Evolutionary conservation across 2,888 invertebrate species (phyloP).

Genomic region (Xylophagus ater): DNA sequence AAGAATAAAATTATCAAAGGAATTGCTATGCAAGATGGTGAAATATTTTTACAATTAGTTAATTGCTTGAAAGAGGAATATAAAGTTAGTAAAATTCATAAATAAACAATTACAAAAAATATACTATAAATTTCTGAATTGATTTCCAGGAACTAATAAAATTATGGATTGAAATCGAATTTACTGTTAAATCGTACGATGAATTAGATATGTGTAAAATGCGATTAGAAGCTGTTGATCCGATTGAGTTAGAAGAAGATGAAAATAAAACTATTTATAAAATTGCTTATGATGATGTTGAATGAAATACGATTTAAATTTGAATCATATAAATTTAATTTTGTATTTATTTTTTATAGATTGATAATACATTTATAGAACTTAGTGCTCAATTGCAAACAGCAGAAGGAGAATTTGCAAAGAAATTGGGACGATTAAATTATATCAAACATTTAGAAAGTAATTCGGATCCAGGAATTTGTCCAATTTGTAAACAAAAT

Average conservation of each 20-base stretch:
- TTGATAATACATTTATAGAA: background rate
- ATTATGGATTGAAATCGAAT: slow-evolving; percentile 38
- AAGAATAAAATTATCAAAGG: slow-evolving; percentile 30
- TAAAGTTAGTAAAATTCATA: slow-evolving; percentile 34
- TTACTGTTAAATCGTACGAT: slow-evolving; percentile 48
- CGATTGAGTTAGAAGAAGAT: slow-evolving; percentile 4
- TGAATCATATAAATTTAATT: background rate
- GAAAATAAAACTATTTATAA: slow-evolving; percentile 10
- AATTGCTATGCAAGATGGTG: slow-evolving; percentile 40
- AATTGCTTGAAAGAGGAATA: slow-evolving; percentile 55
- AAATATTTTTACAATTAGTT: slow-evolving; percentile 44
- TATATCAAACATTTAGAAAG: slow-evolving; percentile 52
- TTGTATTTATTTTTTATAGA: background rate
- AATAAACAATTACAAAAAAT: background rate
- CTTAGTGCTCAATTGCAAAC: slow-evolving; percentile 19
- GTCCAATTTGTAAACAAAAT: slow-evolving; percentile 55
- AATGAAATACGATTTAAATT: slow-evolving; percentile 12
- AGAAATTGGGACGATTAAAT: slow-evolving; percentile 45
- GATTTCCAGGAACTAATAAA: slow-evolving; percentile 27
- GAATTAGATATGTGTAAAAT: slow-evolving; percentile 62
- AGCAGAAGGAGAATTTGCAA: slow-evolving; percentile 27
- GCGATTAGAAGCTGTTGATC: slow-evolving; percentile 39
- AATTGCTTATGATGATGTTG: slow-evolving; percentile 24
- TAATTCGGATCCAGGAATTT: slow-evolving; percentile 45
- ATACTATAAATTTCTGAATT: background rate